Evolutionary conservation across 1,140 invertebrate genomes (phyloP).

Genomic region (Leptonema lineaticorne): DNA sequence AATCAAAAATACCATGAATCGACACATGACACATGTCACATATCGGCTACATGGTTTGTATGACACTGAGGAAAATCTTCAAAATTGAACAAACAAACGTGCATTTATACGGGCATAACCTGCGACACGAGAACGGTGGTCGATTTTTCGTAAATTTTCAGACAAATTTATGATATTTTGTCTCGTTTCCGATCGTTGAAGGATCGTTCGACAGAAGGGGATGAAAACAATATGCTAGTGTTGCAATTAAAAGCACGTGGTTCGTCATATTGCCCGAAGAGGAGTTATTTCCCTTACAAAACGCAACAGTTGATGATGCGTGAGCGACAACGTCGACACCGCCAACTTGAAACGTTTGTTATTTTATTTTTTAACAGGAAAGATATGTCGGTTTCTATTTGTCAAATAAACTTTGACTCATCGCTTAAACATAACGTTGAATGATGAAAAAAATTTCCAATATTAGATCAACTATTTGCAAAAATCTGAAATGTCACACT

Average conservation of each 20-base stretch:
- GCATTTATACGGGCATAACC: slow-evolving; percentile 35
- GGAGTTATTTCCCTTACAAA: slow-evolving; percentile 48
- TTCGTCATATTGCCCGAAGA: slow-evolving; percentile 50
- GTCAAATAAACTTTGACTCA: background rate
- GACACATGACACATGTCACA: background rate
- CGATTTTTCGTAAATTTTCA: slow-evolving; percentile 24
- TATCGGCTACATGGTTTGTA: background rate
- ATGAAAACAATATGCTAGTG: background rate
- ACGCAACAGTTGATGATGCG: slow-evolving; percentile 54
- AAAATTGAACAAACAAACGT: slow-evolving; percentile 20
- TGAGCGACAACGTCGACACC: slow-evolving; percentile 49
- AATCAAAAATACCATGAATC: background rate
- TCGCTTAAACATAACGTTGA: background rate
- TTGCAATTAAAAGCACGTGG: slow-evolving; percentile 50
- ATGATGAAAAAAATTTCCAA: too few species aligned
- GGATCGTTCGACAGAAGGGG: slow-evolving; percentile 10
- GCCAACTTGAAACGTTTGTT: slow-evolving; percentile 19
- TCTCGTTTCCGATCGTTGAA: slow-evolving; percentile 19
- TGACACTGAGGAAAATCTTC: slow-evolving; percentile 12
- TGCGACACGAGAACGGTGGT: slow-evolving; percentile 14
- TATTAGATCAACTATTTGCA: background rate
- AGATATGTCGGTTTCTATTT: background rate
- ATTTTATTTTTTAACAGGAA: background rate
- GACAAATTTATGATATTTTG: slow-evolving; percentile 17
- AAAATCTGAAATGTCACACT: too few species aligned